Evolutionary conservation across 1,140 invertebrate species (phyloP).

Genomic region (Forficula auricularia): DNA sequence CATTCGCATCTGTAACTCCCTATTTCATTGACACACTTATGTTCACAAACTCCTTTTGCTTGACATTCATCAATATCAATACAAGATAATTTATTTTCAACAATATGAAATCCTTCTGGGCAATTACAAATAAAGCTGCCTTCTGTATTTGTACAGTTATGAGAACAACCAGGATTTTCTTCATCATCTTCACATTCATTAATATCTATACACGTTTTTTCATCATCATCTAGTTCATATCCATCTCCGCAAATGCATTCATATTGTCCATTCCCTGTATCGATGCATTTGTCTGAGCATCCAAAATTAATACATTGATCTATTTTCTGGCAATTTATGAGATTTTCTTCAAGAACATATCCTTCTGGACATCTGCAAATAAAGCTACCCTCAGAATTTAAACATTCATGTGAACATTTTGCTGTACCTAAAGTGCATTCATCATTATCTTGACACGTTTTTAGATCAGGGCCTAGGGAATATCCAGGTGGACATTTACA

Average conservation of each 20-base stretch:
- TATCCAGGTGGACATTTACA: constrained; percentile 38
- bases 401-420: constrained; percentile 42
- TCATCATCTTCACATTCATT: constrained; percentile 8
- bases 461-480: constrained; percentile 29
- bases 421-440: constrained; percentile 37
- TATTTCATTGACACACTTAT: constrained; percentile 28
- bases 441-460: constrained; percentile 36
- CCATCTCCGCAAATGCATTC: constrained; percentile 30
- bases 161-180: constrained; percentile 30
- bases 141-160: constrained; percentile 26
- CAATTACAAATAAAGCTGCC: constrained; percentile 42
- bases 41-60: constrained; percentile 28
- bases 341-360: constrained; percentile 26
- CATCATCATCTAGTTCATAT: constrained; percentile 17
- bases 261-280: constrained; percentile 27
- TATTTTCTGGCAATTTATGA: constrained; percentile 30
- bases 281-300: constrained; percentile 27
- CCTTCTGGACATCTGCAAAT: constrained; percentile 41
- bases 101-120: constrained; percentile 28
- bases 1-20: constrained; percentile 38
- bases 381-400: constrained; percentile 55
- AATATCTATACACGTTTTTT: constrained; percentile 23
- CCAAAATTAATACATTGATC: no score
- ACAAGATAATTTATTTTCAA: constrained; percentile 27
- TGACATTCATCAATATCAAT: constrained; percentile 38